Conservation (phyloP, 2,888 invertebrate species). For the Oithona nana region DNA sequence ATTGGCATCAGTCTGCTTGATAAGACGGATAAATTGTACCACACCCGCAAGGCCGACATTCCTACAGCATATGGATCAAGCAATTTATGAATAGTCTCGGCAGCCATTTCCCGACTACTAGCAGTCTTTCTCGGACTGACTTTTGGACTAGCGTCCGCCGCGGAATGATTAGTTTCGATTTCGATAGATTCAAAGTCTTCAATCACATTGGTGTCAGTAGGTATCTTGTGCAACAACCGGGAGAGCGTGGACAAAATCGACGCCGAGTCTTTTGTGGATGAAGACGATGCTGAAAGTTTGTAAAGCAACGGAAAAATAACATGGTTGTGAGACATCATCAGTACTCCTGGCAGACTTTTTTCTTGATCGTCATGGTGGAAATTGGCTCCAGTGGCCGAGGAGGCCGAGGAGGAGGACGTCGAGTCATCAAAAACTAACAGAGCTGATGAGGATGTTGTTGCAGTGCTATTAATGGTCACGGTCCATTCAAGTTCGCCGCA, state of each 20-base stretch:
- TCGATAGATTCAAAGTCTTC: conserved; percentile 29
- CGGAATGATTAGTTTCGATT: background rate
- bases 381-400: background rate
- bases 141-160: conserved; percentile 16
- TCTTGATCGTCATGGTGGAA: conserved; percentile 20
- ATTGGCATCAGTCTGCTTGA: conserved; percentile 31
- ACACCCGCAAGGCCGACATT: conserved; percentile 30
- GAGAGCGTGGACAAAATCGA: conserved; percentile 29
- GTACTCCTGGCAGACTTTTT: conserved; percentile 32
- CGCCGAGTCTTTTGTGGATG: conserved; percentile 13
- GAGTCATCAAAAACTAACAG: background rate
- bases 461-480: background rate
- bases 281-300: conserved; percentile 27
- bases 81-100: conserved; percentile 24
- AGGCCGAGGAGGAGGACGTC: background rate
- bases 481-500: too few relatives aligned
- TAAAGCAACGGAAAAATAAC: conserved; percentile 31
- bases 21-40: conserved; percentile 32
- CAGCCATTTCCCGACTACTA: background rate
- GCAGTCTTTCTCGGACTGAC: conserved; percentile 1
- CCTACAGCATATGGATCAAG: conserved; percentile 27
- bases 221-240: conserved; percentile 31
- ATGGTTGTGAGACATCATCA: conserved; percentile 30
- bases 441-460: background rate
- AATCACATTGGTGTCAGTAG: conserved; percentile 31